Conservation (phyloP, 2,888 invertebrate species). For the Malacosoma neustria region DNA sequence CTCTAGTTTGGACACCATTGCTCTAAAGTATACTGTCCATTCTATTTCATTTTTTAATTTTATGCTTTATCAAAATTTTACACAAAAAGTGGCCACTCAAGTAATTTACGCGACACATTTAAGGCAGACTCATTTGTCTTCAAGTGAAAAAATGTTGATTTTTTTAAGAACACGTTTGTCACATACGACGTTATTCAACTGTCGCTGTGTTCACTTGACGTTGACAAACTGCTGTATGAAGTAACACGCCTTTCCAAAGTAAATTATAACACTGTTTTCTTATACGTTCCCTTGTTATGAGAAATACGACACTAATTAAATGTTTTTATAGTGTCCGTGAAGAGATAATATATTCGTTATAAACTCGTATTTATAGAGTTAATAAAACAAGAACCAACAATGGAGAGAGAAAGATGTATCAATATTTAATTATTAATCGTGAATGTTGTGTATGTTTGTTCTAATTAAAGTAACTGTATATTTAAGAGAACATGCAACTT, state of each 20-base stretch:
- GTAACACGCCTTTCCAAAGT: not conserved
- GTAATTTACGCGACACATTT: not conserved
- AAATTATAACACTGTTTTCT: not conserved
- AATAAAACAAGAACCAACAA: not conserved
- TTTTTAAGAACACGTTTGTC: not conserved
- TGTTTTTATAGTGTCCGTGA: not conserved
- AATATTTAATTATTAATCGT: too few species aligned
- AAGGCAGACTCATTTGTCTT: not conserved
- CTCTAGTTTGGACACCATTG: too few species aligned
- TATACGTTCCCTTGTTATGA: not conserved
- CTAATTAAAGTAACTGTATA: too few species aligned
- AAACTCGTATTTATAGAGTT: not conserved
- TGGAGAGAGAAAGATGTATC: too few species aligned
- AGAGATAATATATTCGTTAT: not conserved
- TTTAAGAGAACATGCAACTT: too few species aligned
- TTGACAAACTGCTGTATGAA: not conserved
- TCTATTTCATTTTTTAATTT: too few species aligned
- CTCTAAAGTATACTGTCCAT: too few species aligned
- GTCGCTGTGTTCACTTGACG: not conserved
- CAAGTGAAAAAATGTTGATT: not conserved
- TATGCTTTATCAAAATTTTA: too few species aligned
- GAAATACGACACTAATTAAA: not conserved
- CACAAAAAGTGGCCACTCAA: too few species aligned
- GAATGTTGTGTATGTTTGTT: too few species aligned
- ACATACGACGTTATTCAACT: not conserved